Base-by-base conservation (phyloP, 2,888 invertebrate species). In the Seira ritae region DNA sequence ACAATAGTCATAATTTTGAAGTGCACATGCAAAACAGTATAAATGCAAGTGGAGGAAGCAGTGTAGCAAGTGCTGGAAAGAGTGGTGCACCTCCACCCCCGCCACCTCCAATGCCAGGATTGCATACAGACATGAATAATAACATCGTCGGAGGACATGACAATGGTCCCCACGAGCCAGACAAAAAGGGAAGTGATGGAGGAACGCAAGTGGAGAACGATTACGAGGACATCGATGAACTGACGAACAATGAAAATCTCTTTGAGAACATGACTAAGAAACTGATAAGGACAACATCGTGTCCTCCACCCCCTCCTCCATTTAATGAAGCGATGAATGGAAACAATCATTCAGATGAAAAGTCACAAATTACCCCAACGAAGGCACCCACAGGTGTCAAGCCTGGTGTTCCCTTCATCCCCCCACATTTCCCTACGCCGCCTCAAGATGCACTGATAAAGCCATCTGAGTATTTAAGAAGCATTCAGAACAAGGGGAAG, bases 381-480 rank as follows among this genome's bases (percentile, higher is more conserved):
- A 85, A 82, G 15, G 79, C 82, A 15, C 72, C 80, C 46, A 60
- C 67, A 10, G 82, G 79, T 72, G 86, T 65, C 15, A 85, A 86
- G 81, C 81, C 85, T 23, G 85, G 87, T 10, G 78, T 96, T 88
- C 96, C 97, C 87, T 97, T 97, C 92, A 95, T 97, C 90, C 97
- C 97, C 84, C 97, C 97, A 81, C 95, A 96, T 91, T 97, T 97
- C 92, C 95, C 95, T 77, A 93, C 94, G 90, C 90, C 90, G 23
- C 92, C 92, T 86, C 95, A 95, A 90, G 95, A 96, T 91, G 94
- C 95, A 84, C 93, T 97, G 88, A 96, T 97, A 91, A 97, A 97
- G 90, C 97, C 97, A 77, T 97, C 96, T 85, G 97, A 97, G 92
- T 97, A 97, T 91, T 92, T 97, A 89, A 94, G 94, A 90, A 96